A percentile compares a stretch with the other conserved stretches of the same genome.
Conservation (phyloP, 2,113 vertebrate genomes). For the Paramisgurnus dabryanus region DNA sequence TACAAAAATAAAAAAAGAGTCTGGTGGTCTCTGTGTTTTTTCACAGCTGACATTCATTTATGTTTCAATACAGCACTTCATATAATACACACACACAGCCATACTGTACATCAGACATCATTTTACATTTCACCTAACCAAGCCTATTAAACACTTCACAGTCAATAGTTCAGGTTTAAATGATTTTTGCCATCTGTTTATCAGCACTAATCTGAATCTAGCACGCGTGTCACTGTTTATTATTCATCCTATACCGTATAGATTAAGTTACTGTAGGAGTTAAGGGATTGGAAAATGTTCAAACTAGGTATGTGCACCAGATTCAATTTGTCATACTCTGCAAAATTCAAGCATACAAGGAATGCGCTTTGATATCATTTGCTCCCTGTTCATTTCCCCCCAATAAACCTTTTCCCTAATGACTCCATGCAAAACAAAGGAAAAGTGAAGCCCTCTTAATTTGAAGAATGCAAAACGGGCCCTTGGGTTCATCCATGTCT, state of each 20-base stretch:
- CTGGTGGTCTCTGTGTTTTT: too few species aligned
- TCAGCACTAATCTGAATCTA: background rate
- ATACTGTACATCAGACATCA: background rate
- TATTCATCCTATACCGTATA: background rate
- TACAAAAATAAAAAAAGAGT: too few species aligned
- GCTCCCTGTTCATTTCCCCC: background rate
- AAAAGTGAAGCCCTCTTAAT: slow-evolving; percentile 28
- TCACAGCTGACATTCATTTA: too few species aligned
- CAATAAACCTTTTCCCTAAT: background rate
- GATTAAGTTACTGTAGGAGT: background rate
- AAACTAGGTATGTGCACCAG: background rate
- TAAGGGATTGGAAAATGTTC: background rate
- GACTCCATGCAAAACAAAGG: background rate
- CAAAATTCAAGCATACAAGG: background rate
- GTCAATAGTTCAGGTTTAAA: background rate
- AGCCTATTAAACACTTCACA: background rate
- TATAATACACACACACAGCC: background rate
- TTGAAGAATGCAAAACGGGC: slow-evolving; percentile 28
- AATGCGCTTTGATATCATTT: slow-evolving; percentile 1
- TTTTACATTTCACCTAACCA: background rate
- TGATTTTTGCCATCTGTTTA: slow-evolving; percentile 8
- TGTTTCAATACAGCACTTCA: too few species aligned
- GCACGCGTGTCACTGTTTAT: slow-evolving; percentile 1
- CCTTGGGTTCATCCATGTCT: slow-evolving; percentile 26
- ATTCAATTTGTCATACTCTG: slow-evolving; percentile 19